Evolutionary conservation across 2,888 invertebrate species (phyloP).

Genomic region (Acronicta alni): DNA sequence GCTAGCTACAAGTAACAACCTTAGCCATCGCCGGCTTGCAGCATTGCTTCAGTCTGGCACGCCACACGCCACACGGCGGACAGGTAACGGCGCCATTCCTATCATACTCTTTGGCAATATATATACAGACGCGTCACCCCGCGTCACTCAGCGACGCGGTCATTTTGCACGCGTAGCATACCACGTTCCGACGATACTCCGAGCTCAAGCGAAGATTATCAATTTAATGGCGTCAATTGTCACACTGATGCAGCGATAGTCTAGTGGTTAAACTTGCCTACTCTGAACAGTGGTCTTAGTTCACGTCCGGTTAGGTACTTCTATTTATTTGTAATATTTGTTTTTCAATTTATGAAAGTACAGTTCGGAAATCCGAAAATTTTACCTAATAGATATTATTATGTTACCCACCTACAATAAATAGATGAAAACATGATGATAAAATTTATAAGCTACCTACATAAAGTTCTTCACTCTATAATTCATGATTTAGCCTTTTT

Average conservation of each 20-base stretch:
- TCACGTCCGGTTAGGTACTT: no score
- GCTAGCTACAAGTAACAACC: not conserved
- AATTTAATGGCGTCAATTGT: constrained; percentile 48
- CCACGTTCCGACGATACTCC: constrained; percentile 15
- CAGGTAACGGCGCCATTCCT: constrained; percentile 52
- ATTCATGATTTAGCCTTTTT: no score
- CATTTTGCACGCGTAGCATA: constrained; percentile 38
- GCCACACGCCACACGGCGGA: constrained; percentile 27
- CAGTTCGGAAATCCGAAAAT: not conserved
- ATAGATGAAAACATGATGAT: no score
- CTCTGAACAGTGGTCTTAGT: not conserved
- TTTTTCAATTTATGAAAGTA: no score
- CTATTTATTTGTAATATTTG: no score
- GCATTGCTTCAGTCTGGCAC: constrained; percentile 21
- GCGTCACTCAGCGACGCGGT: constrained; percentile 43
- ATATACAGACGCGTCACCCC: constrained; percentile 34
- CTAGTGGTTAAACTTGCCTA: not conserved
- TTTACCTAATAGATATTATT: no score
- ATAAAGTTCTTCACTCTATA: no score
- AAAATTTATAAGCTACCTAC: no score
- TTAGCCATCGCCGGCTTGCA: not conserved
- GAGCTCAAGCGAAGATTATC: constrained; percentile 33
- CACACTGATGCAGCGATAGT: constrained; percentile 12
- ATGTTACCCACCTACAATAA: no score
- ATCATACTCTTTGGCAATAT: constrained; percentile 46